These are phyloP conservation scores for Drosophila auraria DNA, from an alignment of 1,140 invertebrate species.

Conservation along the genomic window DNA sequence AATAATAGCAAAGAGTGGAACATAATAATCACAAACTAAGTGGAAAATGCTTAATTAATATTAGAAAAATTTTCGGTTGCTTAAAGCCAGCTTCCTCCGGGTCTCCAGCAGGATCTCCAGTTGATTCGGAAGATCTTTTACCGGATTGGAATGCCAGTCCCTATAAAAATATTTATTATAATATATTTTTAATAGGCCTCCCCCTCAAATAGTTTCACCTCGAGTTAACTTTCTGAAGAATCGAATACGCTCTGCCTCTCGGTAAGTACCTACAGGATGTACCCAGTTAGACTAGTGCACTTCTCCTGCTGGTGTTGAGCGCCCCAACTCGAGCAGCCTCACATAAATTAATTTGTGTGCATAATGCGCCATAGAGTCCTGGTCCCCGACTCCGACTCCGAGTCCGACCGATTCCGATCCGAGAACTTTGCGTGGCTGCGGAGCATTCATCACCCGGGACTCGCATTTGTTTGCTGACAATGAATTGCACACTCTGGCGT, in stretches of 20 bases:
- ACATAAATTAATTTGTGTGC: constrained; percentile 82
- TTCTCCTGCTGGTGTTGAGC: constrained; percentile 21
- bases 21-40: too few species aligned
- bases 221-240: not conserved
- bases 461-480: constrained; percentile 85
- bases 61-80: too few species aligned
- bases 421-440: constrained; percentile 64
- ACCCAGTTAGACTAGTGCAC: constrained; percentile 16
- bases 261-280: not conserved
- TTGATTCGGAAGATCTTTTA: too few species aligned
- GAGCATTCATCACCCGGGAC: constrained; percentile 75
- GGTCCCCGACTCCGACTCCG: not conserved
- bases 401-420: constrained; percentile 19
- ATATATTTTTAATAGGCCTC: too few species aligned
- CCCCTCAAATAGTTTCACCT: too few species aligned
- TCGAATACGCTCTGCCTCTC: not conserved
- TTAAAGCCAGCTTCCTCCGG: too few species aligned
- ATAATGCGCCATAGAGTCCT: constrained; percentile 76
- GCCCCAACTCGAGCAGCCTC: constrained; percentile 16
- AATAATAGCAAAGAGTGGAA: not conserved
- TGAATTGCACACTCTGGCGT: constrained; percentile 71
- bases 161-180: too few species aligned
- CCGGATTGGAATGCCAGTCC: too few species aligned
- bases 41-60: too few species aligned
- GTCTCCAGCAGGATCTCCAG: too few species aligned